A percentile compares a stretch with the other conserved stretches of the same genome.
Evolutionary conservation across 2,888 invertebrate species (phyloP).

Genomic region (Thera obeliscata): DNA sequence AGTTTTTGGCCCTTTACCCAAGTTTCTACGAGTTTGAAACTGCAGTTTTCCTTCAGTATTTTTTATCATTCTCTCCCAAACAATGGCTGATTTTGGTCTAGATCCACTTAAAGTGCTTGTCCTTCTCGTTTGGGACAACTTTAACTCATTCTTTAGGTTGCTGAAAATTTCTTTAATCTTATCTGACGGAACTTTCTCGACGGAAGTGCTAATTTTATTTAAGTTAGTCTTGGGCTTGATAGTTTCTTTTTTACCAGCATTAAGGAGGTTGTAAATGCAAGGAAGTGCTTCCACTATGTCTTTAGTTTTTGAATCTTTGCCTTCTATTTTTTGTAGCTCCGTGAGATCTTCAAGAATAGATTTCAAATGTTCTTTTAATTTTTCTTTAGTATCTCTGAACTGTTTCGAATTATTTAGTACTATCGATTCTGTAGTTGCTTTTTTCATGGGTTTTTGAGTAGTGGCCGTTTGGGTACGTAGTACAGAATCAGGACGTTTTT

Average conservation of each 20-base stretch:
- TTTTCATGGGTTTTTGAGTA: constrained; percentile 1
- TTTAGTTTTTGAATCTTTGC: constrained; percentile 45
- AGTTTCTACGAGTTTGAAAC: constrained; percentile 52
- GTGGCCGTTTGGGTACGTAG: constrained; percentile 27
- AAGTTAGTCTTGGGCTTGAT: not conserved
- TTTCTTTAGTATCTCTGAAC: constrained; percentile 59
- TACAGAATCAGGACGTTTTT: constrained; percentile 24
- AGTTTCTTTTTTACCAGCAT: constrained; percentile 12
- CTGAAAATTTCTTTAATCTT: constrained; percentile 61
- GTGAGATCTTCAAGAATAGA: constrained; percentile 67
- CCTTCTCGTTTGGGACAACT: constrained; percentile 51
- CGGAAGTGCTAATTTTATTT: constrained; percentile 30
- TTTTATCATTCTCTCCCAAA: constrained; percentile 70
- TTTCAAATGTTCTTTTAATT: constrained; percentile 69
- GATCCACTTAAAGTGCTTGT: constrained; percentile 39
- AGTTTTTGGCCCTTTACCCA: constrained; percentile 47
- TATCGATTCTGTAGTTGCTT: constrained; percentile 1
- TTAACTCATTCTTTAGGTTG: constrained; percentile 58
- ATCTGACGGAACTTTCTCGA: constrained; percentile 34
- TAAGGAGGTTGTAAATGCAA: constrained; percentile 67
- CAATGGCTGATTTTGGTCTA: constrained; percentile 63
- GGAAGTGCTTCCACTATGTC: constrained; percentile 65
- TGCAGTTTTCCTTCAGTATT: constrained; percentile 52
- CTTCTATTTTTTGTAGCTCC: constrained; percentile 63
- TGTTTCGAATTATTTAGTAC: constrained; percentile 33